phyloP scores from a whole-genome alignment of 2,113 vertebrate genomes.

The Upupa epops region DNA sequence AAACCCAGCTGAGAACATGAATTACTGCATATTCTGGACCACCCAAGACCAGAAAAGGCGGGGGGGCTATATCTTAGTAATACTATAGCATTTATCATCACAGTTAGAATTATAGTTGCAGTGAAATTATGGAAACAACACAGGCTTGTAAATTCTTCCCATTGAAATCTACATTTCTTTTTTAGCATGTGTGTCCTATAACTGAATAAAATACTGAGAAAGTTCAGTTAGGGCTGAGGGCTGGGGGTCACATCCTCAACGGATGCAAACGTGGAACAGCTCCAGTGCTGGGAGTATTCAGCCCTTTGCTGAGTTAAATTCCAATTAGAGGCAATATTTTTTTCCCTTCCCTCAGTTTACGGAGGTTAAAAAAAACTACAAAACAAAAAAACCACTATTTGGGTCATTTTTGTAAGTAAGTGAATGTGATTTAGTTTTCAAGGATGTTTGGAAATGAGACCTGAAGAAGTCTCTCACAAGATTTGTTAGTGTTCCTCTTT shows the following conservation, averaged over 20 bases:
- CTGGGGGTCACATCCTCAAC: constrained; percentile 63
- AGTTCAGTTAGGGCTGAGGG: constrained; percentile 63
- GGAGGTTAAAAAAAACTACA: neutral
- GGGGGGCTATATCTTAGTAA: constrained; percentile 27
- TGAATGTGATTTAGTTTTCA: constrained; percentile 46
- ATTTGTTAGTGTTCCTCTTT: constrained; percentile 45
- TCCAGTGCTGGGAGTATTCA: constrained; percentile 46
- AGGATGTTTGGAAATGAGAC: constrained; percentile 62
- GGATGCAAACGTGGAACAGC: constrained; percentile 56
- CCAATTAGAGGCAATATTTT: neutral
- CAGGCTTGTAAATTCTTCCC: constrained; percentile 25
- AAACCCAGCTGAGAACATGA: constrained; percentile 71
- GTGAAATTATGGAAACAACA: constrained; percentile 58
- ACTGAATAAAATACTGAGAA: constrained; percentile 35
- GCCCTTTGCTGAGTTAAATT: constrained; percentile 62
- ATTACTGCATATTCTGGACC: constrained; percentile 68
- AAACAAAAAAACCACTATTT: constrained; percentile 38
- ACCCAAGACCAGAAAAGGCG: constrained; percentile 53
- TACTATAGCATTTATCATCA: constrained; percentile 60
- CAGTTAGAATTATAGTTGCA: constrained; percentile 26
- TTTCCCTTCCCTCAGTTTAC: constrained; percentile 45
- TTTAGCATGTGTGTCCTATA: neutral
- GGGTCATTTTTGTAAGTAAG: constrained; percentile 50
- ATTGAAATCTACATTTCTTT: constrained; percentile 26
- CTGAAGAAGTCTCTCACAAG: constrained; percentile 44